A percentile compares a stretch with the other conserved stretches of the same genome.
phyloP scores from a whole-genome alignment of 2,113 vertebrate genomes.

The Leptocoma aspasia region DNA sequence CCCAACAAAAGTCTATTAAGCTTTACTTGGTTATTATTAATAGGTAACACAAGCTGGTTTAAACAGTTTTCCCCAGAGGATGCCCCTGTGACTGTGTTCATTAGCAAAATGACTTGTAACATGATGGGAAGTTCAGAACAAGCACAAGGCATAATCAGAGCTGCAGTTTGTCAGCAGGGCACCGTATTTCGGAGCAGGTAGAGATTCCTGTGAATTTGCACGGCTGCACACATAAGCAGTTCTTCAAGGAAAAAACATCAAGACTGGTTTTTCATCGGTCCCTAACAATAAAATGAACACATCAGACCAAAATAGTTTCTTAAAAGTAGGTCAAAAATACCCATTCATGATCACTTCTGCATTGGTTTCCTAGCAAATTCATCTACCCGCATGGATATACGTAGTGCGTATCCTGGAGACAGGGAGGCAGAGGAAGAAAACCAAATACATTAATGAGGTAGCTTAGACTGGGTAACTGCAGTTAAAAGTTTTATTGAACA shows the following conservation, averaged over 20 bases:
- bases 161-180: background rate
- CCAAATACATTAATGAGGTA: conserved; percentile 56
- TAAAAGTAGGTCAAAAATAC: conserved; percentile 42
- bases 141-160: background rate
- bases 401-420: conserved; percentile 36
- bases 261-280: background rate
- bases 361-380: conserved; percentile 49
- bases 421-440: conserved; percentile 41
- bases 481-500: conserved; percentile 76
- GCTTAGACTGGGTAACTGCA: conserved; percentile 62
- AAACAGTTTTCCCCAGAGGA: background rate
- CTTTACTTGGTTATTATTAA: background rate
- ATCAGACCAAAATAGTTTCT: background rate
- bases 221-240: background rate
- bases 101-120: background rate
- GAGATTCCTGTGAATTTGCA: background rate
- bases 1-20: background rate
- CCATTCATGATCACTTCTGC: conserved; percentile 23
- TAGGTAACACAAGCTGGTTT: background rate
- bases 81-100: background rate
- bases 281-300: background rate
- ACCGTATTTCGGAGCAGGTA: background rate
- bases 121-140: background rate
- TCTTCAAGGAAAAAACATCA: background rate
- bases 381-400: conserved; percentile 18